Evolutionary conservation across 1,140 invertebrate species (phyloP), one percentile per base, ranked within the genome.

Genomic region (Aleiodes sp.): DNA sequence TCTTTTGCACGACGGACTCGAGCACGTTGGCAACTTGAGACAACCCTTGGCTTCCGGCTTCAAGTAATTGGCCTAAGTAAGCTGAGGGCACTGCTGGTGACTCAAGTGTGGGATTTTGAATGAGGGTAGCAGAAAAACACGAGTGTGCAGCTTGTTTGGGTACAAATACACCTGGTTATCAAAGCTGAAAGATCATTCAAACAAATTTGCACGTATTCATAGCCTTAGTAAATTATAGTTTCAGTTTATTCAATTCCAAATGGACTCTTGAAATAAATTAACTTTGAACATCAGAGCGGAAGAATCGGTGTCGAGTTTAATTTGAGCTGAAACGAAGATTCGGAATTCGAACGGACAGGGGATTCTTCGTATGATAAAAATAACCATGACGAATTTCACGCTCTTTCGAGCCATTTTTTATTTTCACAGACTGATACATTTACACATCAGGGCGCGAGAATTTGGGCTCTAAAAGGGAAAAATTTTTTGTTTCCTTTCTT

Each of bases 41-140:
- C 56, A 19, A 59, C 56, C 56, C 56, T 59, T 14, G n/a, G 29
- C 56, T 59, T 59, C 56, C 56, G 56, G 56, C 26, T 31, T 9
- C 4, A 28, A 28, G 56, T 59, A 59, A 59, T 59, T 59, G 56
- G 26, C 46, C 46, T 43, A 24, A 16, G 21, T n/a, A n/a, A 24
- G 46, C 16, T 52, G 46, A 52, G 46, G 46, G 1, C 21, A 52
- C 46, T 21, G 46, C 31, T 35, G 8, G 46, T n/a, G 46, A 6
- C 9, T 52, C 46, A 52, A 52, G 46, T 52, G 46, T 52, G 21
- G 21, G 16, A 16, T 8, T 4, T 52, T 52, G 4, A 52, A n/a
- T n/a, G n/a, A 21, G 39, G 46, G 46, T 52, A 24, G n/a, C n/a
- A 24, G 26, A 52, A 16, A 12, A 21, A 52, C 46, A 52, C 9